Evolutionary conservation across 1,140 invertebrate species (phyloP).

Genomic region (Procambarus clarkii): DNA sequence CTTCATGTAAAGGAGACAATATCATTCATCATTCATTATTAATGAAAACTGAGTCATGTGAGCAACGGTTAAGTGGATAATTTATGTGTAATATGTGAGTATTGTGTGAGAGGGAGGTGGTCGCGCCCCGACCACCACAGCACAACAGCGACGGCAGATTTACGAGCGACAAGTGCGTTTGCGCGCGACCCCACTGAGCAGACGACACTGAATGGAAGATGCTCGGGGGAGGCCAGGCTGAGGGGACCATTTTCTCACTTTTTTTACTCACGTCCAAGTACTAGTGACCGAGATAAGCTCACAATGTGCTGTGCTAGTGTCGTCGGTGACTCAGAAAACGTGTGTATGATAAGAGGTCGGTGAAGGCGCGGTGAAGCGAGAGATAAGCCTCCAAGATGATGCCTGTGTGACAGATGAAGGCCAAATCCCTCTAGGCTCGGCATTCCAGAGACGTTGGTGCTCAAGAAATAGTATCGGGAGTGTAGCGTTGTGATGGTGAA

Average conservation of each 20-base stretch:
- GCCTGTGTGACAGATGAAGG: slow-evolving; percentile 45
- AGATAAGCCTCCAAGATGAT: slow-evolving; percentile 30
- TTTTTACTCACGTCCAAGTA: slow-evolving; percentile 51
- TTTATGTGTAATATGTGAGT: too few relatives aligned
- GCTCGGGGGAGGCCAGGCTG: slow-evolving; percentile 33
- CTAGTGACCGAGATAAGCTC: slow-evolving; percentile 19
- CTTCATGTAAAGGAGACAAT: too few relatives aligned
- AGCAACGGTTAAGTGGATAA: too few relatives aligned
- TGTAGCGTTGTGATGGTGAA: slow-evolving; percentile 26
- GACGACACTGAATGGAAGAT: slow-evolving; percentile 67
- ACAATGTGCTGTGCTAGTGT: background rate
- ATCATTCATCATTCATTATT: too few relatives aligned
- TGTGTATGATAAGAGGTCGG: background rate
- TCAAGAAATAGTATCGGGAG: background rate
- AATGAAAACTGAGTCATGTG: too few relatives aligned
- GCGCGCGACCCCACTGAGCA: slow-evolving; percentile 48
- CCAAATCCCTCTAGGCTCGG: slow-evolving; percentile 35
- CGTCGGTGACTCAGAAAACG: slow-evolving; percentile 33
- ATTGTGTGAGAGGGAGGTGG: too few relatives aligned
- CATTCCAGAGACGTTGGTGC: slow-evolving; percentile 53
- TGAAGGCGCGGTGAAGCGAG: background rate
- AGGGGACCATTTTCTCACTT: slow-evolving; percentile 50
- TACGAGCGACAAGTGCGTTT: slow-evolving; percentile 46
- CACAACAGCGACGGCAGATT: slow-evolving; percentile 46
- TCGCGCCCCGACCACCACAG: too few relatives aligned